phyloP scores from a whole-genome alignment of 2,113 vertebrate genomes.

The Podilymbus podiceps region DNA sequence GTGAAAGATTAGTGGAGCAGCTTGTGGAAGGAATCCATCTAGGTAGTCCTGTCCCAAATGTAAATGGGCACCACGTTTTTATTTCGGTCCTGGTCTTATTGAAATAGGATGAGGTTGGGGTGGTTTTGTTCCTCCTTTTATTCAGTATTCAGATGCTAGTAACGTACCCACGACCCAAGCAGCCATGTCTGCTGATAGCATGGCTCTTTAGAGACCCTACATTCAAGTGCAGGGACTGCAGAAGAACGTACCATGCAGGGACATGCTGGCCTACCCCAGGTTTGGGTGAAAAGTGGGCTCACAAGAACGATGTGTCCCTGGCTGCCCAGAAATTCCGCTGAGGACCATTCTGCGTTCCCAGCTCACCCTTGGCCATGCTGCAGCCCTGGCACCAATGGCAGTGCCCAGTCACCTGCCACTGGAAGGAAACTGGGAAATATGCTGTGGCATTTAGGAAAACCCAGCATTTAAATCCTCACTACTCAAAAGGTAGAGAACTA shows the following conservation, averaged over 20 bases:
- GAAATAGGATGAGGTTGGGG: not conserved
- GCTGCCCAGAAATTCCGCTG: not conserved
- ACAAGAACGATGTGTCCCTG: accelerated
- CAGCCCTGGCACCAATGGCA: not conserved
- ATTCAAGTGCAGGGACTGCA: not conserved
- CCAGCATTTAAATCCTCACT: not conserved
- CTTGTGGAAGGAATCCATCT: not conserved
- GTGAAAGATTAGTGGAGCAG: not conserved
- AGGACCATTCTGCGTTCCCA: accelerated
- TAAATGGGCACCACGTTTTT: accelerated
- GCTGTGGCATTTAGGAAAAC: not conserved
- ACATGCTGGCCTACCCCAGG: too few relatives aligned
- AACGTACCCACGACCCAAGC: accelerated
- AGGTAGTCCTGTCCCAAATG: not conserved
- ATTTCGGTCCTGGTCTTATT: accelerated
- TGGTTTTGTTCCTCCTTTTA: not conserved
- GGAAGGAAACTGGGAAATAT: not conserved
- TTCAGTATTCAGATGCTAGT: not conserved
- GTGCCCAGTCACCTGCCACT: not conserved
- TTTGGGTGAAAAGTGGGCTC: not conserved
- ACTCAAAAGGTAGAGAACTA: not conserved
- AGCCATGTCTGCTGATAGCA: accelerated
- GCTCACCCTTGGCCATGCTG: not conserved
- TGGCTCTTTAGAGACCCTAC: not conserved
- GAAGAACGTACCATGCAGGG: not conserved